Evolutionary conservation across 2,888 invertebrate species (phyloP), one percentile per base, ranked within the genome.

Genomic region (Lasioglossum leucozonium): DNA sequence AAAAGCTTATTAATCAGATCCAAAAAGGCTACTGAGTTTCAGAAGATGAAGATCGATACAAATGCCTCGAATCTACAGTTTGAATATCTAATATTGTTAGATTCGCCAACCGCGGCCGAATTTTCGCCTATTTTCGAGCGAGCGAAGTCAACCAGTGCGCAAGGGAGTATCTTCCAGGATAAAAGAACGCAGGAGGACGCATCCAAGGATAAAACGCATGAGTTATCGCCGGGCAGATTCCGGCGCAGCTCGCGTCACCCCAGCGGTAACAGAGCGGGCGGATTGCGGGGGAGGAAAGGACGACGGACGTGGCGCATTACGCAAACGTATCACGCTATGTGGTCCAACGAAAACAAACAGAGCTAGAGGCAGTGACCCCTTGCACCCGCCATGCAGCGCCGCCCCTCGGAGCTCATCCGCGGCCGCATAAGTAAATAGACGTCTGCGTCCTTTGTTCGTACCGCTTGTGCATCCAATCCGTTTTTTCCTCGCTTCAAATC

Each of bases 301-400:
- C 90, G 89, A 90, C 91, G 91, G 93, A 93, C 92, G 91, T 90
- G 91, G 92, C 92, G 93, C 93, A 95, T 94, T 95, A 94, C 94
- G 94, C 94, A 95, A 95, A 94, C 94, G 94, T 94, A 94, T 95
- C 94, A 94, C 94, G 94, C 94, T 94, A 94, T 94, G 94, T 94
- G 93, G 94, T 93, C 94, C 94, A 94, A 94, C 93, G 94, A 93
- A 94, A 94, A 94, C 94, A 95, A 94, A 95, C 94, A 94, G 92
- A 92, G 92, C 91, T 92, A 87, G 89, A 90, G 91, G 88, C 85
- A 89, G 87, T 90, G 91, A 90, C 90, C 91, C 92, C 90, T 88
- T 87, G 81, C 87, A 73, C 87, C 84, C 85, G 76, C 77, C 85
- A 82, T 82, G 80, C 72, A 40, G 58, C 82, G 69, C 75, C 81